A percentile compares a stretch with the other conserved stretches of the same genome.
These are phyloP conservation scores for Gallinago nigripennis DNA, from an alignment of 2,797 vertebrate species.

Conservation along the genomic window DNA sequence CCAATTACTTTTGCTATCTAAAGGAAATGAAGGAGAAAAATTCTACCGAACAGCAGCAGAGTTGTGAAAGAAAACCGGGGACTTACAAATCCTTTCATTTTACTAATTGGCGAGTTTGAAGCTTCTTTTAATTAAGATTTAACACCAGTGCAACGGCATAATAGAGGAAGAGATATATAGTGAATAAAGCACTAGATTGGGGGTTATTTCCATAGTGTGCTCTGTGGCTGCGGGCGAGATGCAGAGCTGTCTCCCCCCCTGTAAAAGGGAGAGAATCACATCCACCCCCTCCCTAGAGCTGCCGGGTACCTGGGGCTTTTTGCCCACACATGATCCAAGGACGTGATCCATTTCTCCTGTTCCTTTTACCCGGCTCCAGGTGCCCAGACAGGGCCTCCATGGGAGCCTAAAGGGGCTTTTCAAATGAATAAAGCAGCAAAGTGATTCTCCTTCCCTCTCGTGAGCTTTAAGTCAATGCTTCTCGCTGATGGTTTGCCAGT, in stretches of 20 bases:
- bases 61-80: background rate
- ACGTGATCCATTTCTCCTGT: background rate
- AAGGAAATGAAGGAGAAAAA: slow-evolving; percentile 13
- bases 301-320: background rate
- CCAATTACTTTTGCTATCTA: background rate
- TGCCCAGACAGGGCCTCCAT: background rate
- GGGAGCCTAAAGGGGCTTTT: background rate
- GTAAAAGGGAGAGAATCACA: background rate
- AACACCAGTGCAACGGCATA: background rate
- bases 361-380: background rate
- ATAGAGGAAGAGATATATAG: background rate
- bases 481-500: background rate
- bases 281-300: background rate
- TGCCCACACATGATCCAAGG: background rate
- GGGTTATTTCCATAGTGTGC: background rate
- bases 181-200: background rate
- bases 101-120: background rate
- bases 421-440: background rate
- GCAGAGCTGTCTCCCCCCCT: background rate
- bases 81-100: background rate
- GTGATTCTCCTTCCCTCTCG: background rate
- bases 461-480: background rate
- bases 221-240: background rate
- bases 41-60: background rate
- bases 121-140: slow-evolving; percentile 48